Conservation (phyloP, 2,797 vertebrate genomes). For the Antrozous pallidus region DNA sequence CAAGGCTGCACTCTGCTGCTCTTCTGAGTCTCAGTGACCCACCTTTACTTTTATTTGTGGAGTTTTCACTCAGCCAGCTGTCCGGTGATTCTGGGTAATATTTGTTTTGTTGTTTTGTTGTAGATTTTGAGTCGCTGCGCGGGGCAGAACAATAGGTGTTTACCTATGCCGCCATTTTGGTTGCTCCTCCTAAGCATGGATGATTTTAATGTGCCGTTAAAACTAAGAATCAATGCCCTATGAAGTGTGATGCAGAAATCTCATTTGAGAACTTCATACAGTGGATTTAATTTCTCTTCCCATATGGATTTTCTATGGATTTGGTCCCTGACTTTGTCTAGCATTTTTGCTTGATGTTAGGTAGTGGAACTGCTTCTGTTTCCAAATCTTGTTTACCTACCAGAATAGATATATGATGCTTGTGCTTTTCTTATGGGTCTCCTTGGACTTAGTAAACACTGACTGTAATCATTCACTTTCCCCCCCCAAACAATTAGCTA, state of each 20-base stretch:
- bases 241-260: neutral
- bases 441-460: constrained; percentile 36
- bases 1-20: no score
- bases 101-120: no score
- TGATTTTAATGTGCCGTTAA: constrained; percentile 5
- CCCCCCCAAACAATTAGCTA: neutral
- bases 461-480: neutral
- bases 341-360: neutral
- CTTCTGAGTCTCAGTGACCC: no score
- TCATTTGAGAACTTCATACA: neutral
- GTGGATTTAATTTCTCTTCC: neutral
- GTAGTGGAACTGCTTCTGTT: neutral
- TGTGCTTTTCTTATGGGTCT: neutral
- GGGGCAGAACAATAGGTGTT: no score
- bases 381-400: neutral
- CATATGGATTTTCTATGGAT: neutral
- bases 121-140: no score
- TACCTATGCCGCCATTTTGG: no score
- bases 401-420: neutral
- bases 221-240: constrained; percentile 18
- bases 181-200: no score
- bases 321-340: neutral
- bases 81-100: no score
- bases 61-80: no score
- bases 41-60: no score